These are phyloP conservation scores for Drosophila pullipes DNA, from an alignment of 2,888 invertebrate species.

Conservation along the genomic window DNA sequence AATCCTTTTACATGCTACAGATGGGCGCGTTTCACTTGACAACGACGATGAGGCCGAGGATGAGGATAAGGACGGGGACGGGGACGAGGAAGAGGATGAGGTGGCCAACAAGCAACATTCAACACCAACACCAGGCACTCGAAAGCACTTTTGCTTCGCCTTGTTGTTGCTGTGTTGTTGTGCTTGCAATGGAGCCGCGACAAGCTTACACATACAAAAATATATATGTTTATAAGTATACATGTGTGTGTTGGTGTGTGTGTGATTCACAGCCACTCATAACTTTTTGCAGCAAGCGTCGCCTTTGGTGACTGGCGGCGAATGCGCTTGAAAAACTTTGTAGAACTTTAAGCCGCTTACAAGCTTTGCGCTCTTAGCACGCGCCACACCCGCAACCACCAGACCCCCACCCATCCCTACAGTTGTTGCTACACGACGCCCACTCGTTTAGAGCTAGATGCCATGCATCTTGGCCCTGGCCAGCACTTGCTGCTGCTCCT, in stretches of 20 bases:
- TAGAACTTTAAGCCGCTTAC: conserved; percentile 82
- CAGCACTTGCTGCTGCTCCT: conserved; percentile 9
- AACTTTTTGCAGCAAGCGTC: conserved; percentile 62
- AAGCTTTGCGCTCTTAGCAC: conserved; percentile 79
- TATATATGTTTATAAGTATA: conserved; percentile 37
- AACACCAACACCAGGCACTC: conserved; percentile 6
- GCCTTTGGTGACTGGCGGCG: conserved; percentile 80
- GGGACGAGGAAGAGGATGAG: neutral
- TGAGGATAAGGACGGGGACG: neutral
- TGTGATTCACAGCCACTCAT: conserved; percentile 71
- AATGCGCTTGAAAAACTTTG: conserved; percentile 82
- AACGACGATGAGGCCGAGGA: neutral
- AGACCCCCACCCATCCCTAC: neutral
- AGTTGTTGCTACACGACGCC: conserved; percentile 2
- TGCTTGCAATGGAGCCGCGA: conserved; percentile 52
- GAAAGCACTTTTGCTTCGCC: conserved; percentile 22
- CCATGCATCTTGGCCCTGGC: conserved; percentile 37
- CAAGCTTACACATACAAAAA: conserved; percentile 53
- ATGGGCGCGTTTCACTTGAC: conserved; percentile 54
- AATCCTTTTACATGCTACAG: conserved; percentile 76
- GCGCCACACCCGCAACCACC: conserved; percentile 38
- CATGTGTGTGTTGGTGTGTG: conserved; percentile 14
- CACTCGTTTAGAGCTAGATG: conserved; percentile 8
- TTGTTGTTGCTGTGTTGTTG: conserved; percentile 35
- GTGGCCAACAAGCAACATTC: conserved; percentile 13